Evolutionary conservation across 2,797 vertebrate species (phyloP), one percentile per base, ranked within the genome.

Genomic region (Pteropus rufus): DNA sequence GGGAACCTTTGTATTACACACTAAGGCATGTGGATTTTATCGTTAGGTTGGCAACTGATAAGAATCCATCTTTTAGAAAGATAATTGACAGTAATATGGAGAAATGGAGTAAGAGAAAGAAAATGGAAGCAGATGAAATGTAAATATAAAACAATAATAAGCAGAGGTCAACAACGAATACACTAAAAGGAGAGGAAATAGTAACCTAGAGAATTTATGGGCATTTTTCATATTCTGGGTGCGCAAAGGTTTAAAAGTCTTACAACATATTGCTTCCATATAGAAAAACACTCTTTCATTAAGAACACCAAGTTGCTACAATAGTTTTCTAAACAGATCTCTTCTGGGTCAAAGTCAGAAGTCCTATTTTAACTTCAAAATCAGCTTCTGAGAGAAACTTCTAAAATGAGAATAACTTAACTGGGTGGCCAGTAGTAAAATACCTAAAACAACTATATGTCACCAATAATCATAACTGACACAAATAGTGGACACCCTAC

Each of bases 401-500:
- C 26, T 72, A 79, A 92, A 73, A 62, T 2, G 73, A 15, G 46
- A 92, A 76, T 46, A 92, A 87, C 39, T 85, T 81, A 85, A 85
- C 90, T 82, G 76, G 58, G 29, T 9, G 79, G n/a, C 3, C 67
- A 70, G 18, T 1, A 88, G 69, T 54, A 65, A 75, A 89, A 70
- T 29, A 88, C 3, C 19, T 72, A 36, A 83, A 76, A 49, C 19
- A 70, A 52, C 1, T 52, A 10, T 7, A 64, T 52, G 73, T 84
- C 34, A 85, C 65, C 49, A 89, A 72, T 12, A 81, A 41, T 15
- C 19, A 36, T 9, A 67, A 82, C 5, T 11, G 75, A 84, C 54
- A 92, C 26, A 95, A 83, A 39, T 4, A 70, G 34, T 0, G 24
- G 39, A 86, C 65, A 85, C 11, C 81, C 18, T 98, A 99, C 99